Conservation (phyloP, 30 jellyfish, hydroid and myxozoan genomes). For the Pelagia noctiluca region DNA sequence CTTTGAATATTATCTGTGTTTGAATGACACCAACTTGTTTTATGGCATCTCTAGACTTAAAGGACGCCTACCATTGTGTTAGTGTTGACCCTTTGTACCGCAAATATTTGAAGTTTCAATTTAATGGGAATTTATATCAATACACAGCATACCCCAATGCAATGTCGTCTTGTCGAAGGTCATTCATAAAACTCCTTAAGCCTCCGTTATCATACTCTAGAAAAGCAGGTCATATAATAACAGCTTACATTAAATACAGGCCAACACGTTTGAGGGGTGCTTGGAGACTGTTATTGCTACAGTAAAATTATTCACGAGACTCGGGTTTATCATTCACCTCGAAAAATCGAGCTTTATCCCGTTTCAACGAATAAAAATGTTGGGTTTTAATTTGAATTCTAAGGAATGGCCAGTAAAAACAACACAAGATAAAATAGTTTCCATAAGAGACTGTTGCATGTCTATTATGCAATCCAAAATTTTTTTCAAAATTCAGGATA, state of each 20-base stretch:
- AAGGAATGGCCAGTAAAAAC: background rate
- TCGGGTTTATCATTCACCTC: conserved; percentile 15
- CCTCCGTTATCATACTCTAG: background rate
- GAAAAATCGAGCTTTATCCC: conserved; percentile 5
- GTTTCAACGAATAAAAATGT: background rate
- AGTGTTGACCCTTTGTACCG: background rate
- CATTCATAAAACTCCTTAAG: conserved; percentile 9
- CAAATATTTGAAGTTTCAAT: background rate
- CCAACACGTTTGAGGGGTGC: background rate
- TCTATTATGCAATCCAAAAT: background rate
- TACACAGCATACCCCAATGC: conserved; percentile 8
- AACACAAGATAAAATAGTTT: background rate
- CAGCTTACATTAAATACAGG: background rate
- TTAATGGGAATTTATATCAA: background rate
- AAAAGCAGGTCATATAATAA: background rate
- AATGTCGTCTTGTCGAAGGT: background rate
- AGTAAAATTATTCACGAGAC: background rate
- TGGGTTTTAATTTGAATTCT: conserved; percentile 11
- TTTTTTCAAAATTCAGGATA: background rate
- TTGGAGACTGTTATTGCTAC: background rate
- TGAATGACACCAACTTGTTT: background rate
- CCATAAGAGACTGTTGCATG: background rate
- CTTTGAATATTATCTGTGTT: background rate
- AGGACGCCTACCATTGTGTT: conserved; percentile 14
- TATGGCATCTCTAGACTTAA: too few species aligned